phyloP scores from a whole-genome alignment of 92 coral and sea anemone species.

The Palythoa grandiflora region DNA sequence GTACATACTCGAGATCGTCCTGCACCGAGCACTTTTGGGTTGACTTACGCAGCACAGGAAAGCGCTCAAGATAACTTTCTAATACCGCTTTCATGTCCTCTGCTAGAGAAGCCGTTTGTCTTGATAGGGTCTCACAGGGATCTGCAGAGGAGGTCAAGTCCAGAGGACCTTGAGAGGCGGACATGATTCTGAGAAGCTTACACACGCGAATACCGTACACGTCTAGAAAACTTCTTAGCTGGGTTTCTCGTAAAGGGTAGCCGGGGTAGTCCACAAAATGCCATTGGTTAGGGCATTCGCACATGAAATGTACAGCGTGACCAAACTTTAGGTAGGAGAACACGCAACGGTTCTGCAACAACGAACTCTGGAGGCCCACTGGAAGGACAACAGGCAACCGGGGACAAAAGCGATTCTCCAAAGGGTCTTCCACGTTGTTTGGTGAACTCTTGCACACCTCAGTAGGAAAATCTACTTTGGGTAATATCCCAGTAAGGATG shows the following conservation, averaged over 20 bases:
- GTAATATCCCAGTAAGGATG: slow-evolving; percentile 67
- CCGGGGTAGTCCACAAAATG: slow-evolving; percentile 83
- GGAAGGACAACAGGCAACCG: slow-evolving; percentile 84
- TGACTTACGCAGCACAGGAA: slow-evolving; percentile 69
- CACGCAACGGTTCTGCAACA: slow-evolving; percentile 72
- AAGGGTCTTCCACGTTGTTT: slow-evolving; percentile 50
- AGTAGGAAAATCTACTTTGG: slow-evolving; percentile 31
- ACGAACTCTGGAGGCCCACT: slow-evolving; percentile 77
- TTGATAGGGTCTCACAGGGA: slow-evolving; percentile 38
- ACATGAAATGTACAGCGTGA: slow-evolving; percentile 85
- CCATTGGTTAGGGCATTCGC: slow-evolving; percentile 95
- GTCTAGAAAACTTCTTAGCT: slow-evolving; percentile 69
- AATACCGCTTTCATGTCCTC: slow-evolving; percentile 77
- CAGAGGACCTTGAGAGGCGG: slow-evolving; percentile 61
- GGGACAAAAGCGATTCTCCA: slow-evolving; percentile 78
- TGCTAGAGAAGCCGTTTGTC: slow-evolving; percentile 43
- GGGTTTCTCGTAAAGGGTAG: slow-evolving; percentile 69
- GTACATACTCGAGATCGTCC: slow-evolving; percentile 81
- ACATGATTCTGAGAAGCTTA: slow-evolving; percentile 77
- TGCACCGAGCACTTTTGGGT: slow-evolving; percentile 59
- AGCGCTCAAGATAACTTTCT: slow-evolving; percentile 76
- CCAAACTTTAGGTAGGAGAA: slow-evolving; percentile 80
- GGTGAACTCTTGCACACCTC: slow-evolving; percentile 22
- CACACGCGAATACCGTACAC: slow-evolving; percentile 78
- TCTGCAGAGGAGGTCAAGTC: slow-evolving; percentile 56